A percentile compares a stretch with the other conserved stretches of the same genome.
phyloP scores from a whole-genome alignment of 2,797 vertebrate species.

The Morelia viridis region DNA sequence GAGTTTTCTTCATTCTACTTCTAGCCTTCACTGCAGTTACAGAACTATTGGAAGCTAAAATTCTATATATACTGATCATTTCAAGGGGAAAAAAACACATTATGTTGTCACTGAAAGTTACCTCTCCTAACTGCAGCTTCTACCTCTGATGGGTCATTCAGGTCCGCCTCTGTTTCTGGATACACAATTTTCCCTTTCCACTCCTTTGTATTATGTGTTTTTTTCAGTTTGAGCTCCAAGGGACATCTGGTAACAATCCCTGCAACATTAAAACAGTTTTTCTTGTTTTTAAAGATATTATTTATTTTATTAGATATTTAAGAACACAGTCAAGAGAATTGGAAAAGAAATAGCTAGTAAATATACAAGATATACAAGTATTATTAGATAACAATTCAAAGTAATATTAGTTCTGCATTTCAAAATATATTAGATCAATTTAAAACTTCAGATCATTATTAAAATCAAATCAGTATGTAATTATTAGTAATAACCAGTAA shows the following conservation, averaged over 20 bases:
- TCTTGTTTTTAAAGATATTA: neutral
- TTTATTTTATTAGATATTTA: neutral
- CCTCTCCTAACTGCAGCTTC: constrained; percentile 46
- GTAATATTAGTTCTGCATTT: too few species aligned
- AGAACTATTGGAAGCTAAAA: neutral
- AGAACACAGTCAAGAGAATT: neutral
- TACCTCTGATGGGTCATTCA: constrained; percentile 32
- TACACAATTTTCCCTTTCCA: constrained; percentile 51
- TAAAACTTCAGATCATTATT: too few species aligned
- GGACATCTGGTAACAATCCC: constrained; percentile 63
- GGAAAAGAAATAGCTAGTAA: neutral
- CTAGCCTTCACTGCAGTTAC: neutral
- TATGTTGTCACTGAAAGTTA: neutral
- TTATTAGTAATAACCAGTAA: too few species aligned
- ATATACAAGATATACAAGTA: neutral
- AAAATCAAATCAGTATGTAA: too few species aligned
- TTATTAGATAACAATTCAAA: too few species aligned
- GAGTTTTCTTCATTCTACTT: neutral
- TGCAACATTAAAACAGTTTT: constrained; percentile 2
- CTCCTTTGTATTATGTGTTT: neutral
- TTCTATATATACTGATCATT: neutral
- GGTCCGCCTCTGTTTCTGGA: neutral
- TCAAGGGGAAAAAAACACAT: neutral
- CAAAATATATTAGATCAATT: too few species aligned
- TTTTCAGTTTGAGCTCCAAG: constrained; percentile 55